Evolutionary conservation across 1,140 invertebrate genomes (phyloP), one percentile per base, ranked within the genome.

Genomic region (Spodoptera frugiperda): DNA sequence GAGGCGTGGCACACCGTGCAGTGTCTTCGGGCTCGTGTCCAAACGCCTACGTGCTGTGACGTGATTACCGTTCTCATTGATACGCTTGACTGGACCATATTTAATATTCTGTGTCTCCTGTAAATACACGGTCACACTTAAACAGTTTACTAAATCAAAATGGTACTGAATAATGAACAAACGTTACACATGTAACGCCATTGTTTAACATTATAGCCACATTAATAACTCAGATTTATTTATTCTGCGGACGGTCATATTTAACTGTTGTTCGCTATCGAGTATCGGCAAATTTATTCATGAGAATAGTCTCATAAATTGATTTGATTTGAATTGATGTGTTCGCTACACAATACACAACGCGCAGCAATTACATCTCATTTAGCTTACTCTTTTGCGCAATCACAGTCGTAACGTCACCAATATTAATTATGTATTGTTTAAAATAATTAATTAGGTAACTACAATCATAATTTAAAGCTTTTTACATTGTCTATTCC

Each of bases 41-140:
- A 86, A 87, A 75, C 84, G 74, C 87, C 87, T 80, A 86, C 85
- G 75, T 14, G 19, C 46, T 33, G 51, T 79, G 53, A 49, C 78
- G 63, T 44, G 55, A 6, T 68, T 9, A 54, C 68, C 68, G 33
- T 57, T 76, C 63, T 71, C 51, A 49, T 74, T 73, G 63, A 75
- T 67, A 59, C 19, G 55, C 46, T 63, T 54, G 15, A 72, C 21
- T 55, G 73, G 48, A 77, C 49, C 70, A 75, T 70, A 44, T 71
- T 44, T 70, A 70, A 72, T 55, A 55, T 72, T 72, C 68, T 33
- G 68, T 14, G 44, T 44, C 48, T 54, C 9, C 30, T 39, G 51
- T 71, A 54, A 71, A 53, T 33, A 19, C 39, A 49, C 8, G 25
- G 49, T 25, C 30, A 25, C 5, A 25, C 25, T 25, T 25, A 25